Base-by-base conservation (phyloP, 2,113 vertebrate species). In the Cyanoderma ruficeps region DNA sequence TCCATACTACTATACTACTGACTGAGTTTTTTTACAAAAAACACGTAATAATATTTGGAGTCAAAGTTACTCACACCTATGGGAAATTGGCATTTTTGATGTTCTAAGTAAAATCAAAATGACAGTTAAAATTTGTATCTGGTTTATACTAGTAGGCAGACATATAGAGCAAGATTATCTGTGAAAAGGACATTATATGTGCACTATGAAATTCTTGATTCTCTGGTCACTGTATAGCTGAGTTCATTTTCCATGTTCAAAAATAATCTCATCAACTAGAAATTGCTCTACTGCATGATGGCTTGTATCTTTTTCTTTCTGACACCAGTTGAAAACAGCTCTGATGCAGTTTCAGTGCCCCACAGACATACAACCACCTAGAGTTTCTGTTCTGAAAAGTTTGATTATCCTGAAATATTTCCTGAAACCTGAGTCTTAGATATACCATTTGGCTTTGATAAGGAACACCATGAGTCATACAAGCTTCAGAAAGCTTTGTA, bases 271-370 rank as follows among this genome's bases (percentile, higher is more conserved):
- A 81, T n/a, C 14, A 41, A 7, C 33, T 39, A 44, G 49, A 86
- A 68, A 56, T 68, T 63, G 18, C 33, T 56, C 30, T 15, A 42
- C 3, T 60, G 21, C 21, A 22, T 24, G 5, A 44, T 42, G 13
- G 7, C 44, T 83, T 5, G 1, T 39, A 72, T 61, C 15, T 28
- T 50, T 28, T 49, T 59, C 21, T 49, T 86, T 50, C 57, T 87
- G 46, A 53, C 2, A 3, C 1, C 2, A 1, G 7, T 3, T 5
- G 4, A 75, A 68, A 86, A 14, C 50, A 71, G 5, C 10, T 71
- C 15, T 84, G 46, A 27, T 5, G 7, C 23, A 65, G 12, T 11
- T 87, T 23, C 44, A 44, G 20, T 44, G 46, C n/a, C 24, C n/a
- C 31, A 74, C 23, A 69, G 14, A 21, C 30, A 56, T 7, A 69